A percentile compares a stretch with the other conserved stretches of the same genome.
Conservation (phyloP, 2,113 vertebrate genomes). For the Caloenas nicobarica region DNA sequence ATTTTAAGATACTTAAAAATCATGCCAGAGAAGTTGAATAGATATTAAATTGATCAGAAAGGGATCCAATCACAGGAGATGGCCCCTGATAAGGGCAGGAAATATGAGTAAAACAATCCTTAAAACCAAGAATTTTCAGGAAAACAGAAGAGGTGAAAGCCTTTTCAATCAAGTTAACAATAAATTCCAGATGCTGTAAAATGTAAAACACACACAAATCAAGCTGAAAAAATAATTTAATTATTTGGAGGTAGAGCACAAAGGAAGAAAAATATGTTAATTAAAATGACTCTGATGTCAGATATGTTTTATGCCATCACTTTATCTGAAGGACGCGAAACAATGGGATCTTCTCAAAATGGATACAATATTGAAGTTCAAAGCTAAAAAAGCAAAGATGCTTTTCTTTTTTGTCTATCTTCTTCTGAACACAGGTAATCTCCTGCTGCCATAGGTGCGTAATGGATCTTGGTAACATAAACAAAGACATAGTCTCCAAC, state of each 20-base stretch:
- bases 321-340: background rate
- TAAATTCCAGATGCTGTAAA: background rate
- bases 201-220: background rate
- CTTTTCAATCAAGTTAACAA: background rate
- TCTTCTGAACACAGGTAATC: background rate
- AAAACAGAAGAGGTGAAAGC: background rate
- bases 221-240: background rate
- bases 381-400: background rate
- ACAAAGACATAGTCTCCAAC: background rate
- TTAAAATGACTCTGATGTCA: background rate
- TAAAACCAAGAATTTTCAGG: background rate
- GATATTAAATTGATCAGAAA: background rate
- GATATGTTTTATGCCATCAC: background rate
- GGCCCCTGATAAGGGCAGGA: background rate
- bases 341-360: background rate
- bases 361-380: background rate
- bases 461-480: background rate
- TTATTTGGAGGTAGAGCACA: background rate
- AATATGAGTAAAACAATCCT: background rate
- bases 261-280: background rate
- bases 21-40: background rate
- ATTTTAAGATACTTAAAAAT: conserved; percentile 45
- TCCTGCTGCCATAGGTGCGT: background rate
- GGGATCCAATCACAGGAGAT: background rate
- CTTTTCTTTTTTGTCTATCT: background rate